Base-by-base conservation (phyloP, 2,888 invertebrate genomes). In the Melangyna quadrimaculata region DNA sequence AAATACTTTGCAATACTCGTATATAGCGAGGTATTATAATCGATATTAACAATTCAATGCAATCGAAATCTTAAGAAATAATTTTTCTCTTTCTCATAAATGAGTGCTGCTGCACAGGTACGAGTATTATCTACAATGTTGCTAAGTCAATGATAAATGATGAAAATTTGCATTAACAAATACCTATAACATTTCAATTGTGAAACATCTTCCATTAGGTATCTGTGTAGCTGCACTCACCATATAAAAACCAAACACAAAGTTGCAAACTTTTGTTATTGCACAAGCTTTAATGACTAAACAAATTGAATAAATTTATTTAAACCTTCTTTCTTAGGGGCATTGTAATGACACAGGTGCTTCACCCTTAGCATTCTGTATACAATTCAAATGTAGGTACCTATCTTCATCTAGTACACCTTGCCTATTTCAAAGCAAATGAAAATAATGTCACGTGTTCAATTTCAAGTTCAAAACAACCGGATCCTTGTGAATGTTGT, bases 401-500 rank as follows among this genome's bases (percentile, higher is more conserved):
- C 45, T 37, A 5, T 27, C 17, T 14, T 37, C 37, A 6, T 24
- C 22, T 45, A 10, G 2, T 24, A 2, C 8, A 27, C 9, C 45
- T 19, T 9, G 0, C 27, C 12, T 40, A 9, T 24, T 10, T 10
- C 17, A 8, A 40, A 79, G 84, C 71, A 80, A 79, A 84, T 71
- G n/a, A 48, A 32, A 43, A 59, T 10, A 67, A 29, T 69, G 75
- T 79, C 84, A 84, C 72, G 71, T 75, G 80, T 75, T 37, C 32
- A 10, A 14, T 75, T 79, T 79, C 83, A 79, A 84, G 71, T 79
- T 84, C 75, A 63, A n/a, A 67, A n/a, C 84, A 79, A 72, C 65
- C 78, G 74, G 78, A 84, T 84, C 59, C 72, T 32, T 35, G 24
- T n/a, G 12, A 48, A 24, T 27, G n/a, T n/a, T 9, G 4, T 24